These are phyloP conservation scores for Epinephelus lanceolatus DNA, from an alignment of 2,113 vertebrate species.

Conservation along the genomic window DNA sequence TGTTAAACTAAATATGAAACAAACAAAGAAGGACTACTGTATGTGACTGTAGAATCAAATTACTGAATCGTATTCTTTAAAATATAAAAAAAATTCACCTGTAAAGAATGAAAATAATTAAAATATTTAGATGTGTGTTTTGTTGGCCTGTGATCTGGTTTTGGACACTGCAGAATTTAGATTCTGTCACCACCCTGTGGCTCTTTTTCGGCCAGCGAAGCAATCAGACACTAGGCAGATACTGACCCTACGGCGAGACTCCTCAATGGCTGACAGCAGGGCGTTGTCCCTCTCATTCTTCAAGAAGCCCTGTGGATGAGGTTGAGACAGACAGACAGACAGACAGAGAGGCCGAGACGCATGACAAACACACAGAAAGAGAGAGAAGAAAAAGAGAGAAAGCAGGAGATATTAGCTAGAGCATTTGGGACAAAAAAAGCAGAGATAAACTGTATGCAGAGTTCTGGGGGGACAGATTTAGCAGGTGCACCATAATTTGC, in stretches of 20 bases:
- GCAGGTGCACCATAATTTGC: constrained; percentile 32
- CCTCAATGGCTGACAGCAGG: constrained; percentile 95
- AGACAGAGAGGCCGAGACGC: background rate
- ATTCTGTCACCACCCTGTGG: background rate
- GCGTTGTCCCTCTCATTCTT: constrained; percentile 99
- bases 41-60: background rate
- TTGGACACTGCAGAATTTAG: background rate
- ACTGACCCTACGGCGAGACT: constrained; percentile 96
- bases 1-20: constrained; percentile 3
- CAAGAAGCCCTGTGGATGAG: constrained; percentile 91
- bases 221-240: constrained; percentile 34
- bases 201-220: background rate
- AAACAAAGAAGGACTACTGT: background rate
- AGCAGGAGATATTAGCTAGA: constrained; percentile 31
- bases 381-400: constrained; percentile 20
- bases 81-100: rapidly evolving
- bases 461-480: constrained; percentile 43
- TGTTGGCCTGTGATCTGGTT: background rate
- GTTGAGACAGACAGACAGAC: constrained; percentile 20
- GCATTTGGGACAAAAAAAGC: constrained; percentile 4
- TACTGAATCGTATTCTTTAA: background rate
- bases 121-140: background rate
- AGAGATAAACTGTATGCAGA: constrained; percentile 17
- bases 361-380: background rate
- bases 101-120: background rate